Conservation (phyloP, 1,140 invertebrate genomes). For the Zaprionus ghesquierei region DNA sequence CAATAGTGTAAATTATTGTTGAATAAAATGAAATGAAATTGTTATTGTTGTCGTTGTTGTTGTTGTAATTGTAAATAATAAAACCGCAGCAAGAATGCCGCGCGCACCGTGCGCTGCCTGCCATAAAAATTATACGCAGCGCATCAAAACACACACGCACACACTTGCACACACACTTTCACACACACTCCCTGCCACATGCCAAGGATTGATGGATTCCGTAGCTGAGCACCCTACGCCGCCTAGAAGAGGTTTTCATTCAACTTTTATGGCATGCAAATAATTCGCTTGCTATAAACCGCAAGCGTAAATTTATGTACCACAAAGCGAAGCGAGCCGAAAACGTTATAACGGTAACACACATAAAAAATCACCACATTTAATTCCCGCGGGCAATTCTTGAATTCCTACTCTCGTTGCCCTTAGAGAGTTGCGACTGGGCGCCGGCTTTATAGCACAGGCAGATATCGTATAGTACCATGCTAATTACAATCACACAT, state of each 20-base stretch:
- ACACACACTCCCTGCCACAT: not conserved
- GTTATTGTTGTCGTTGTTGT: slow-evolving; percentile 32
- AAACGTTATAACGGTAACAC: not conserved
- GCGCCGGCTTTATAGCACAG: not conserved
- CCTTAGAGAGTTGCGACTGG: slow-evolving; percentile 5
- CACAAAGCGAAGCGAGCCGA: slow-evolving; percentile 10
- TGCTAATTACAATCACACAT: slow-evolving; percentile 57
- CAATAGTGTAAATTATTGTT: slow-evolving; percentile 57
- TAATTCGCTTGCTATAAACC: slow-evolving; percentile 65
- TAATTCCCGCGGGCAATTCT: slow-evolving; percentile 61
- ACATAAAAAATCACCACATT: slow-evolving; percentile 30
- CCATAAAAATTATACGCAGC: slow-evolving; percentile 79
- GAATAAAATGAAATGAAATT: slow-evolving; percentile 39
- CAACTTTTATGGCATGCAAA: not conserved
- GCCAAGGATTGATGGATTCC: slow-evolving; percentile 52
- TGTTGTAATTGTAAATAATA: slow-evolving; percentile 77
- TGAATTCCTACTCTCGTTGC: slow-evolving; percentile 14
- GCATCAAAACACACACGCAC: slow-evolving; percentile 53
- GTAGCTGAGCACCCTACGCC: not conserved
- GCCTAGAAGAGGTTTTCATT: not conserved
- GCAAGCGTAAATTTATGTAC: slow-evolving; percentile 75
- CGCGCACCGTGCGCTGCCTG: slow-evolving; percentile 9
- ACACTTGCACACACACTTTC: slow-evolving; percentile 37
- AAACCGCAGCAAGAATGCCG: slow-evolving; percentile 63
- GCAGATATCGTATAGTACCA: slow-evolving; percentile 6